Conservation (phyloP, 2,888 invertebrate species). For the Nomada flava region DNA sequence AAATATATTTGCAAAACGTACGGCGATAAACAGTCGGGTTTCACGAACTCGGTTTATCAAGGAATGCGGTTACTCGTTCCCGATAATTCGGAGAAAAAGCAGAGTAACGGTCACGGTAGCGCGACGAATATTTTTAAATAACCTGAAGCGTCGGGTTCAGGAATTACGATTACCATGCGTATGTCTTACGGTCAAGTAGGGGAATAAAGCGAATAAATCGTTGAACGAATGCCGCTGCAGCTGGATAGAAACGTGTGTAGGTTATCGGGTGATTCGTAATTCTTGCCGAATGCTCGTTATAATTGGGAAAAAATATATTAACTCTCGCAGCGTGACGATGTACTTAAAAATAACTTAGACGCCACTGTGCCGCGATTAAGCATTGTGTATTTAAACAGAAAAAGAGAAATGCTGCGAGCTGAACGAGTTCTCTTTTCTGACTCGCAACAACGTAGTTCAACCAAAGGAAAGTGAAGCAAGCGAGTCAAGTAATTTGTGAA, state of each 20-base stretch:
- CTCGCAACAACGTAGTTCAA: too few relatives aligned
- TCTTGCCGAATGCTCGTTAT: background rate
- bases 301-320: background rate
- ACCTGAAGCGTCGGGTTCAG: background rate
- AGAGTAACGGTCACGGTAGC: background rate
- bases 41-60: slow-evolving; percentile 17
- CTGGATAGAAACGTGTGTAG: background rate
- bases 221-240: background rate
- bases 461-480: too few relatives aligned
- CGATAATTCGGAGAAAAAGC: slow-evolving; percentile 7
- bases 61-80: background rate
- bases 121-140: slow-evolving; percentile 4
- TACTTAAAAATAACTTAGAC: background rate
- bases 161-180: background rate
- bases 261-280: background rate
- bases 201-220: background rate
- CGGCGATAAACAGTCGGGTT: slow-evolving; percentile 17
- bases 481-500: background rate
- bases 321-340: background rate
- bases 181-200: too few relatives aligned
- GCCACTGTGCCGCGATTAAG: too few relatives aligned
- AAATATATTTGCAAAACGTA: slow-evolving; percentile 24
- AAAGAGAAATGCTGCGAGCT: background rate
- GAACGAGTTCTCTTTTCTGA: too few relatives aligned
- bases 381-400: too few relatives aligned